Percentiles rank a stretch among this genome's conserved stretches.
Evolutionary conservation across 2,888 invertebrate species (phyloP).

Genomic region (Dichetophora obliterata): DNA sequence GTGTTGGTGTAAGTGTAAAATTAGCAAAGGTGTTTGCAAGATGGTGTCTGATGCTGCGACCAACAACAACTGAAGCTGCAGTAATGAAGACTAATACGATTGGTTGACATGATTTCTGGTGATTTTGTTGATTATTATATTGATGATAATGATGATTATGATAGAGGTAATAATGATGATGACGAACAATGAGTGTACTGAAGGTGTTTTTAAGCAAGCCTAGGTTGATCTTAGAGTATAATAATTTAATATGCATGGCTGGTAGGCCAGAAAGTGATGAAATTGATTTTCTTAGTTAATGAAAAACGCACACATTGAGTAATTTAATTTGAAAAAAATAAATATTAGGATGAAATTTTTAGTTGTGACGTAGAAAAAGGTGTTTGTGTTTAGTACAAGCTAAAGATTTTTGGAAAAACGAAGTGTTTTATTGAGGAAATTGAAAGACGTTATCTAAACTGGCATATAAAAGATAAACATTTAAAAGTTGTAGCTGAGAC

Average conservation of each 20-base stretch:
- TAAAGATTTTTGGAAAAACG: too few relatives aligned
- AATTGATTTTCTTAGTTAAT: background rate
- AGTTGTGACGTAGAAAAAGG: too few relatives aligned
- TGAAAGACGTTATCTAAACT: too few relatives aligned
- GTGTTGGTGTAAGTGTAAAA: background rate
- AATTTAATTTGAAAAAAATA: background rate
- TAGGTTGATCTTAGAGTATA: too few relatives aligned
- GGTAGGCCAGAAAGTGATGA: too few relatives aligned
- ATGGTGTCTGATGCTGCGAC: background rate
- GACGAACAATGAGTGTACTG: background rate
- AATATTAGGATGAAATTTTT: too few relatives aligned
- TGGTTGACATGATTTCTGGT: slow-evolving; percentile 18
- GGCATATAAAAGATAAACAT: too few relatives aligned
- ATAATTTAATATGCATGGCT: too few relatives aligned
- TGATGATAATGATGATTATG: background rate
- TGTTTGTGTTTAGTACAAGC: too few relatives aligned
- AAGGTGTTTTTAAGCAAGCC: too few relatives aligned
- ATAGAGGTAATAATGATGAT: background rate
- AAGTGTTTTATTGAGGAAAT: too few relatives aligned
- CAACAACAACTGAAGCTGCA: background rate
- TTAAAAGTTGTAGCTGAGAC: too few relatives aligned
- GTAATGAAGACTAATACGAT: slow-evolving; percentile 23
- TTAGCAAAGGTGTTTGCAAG: background rate
- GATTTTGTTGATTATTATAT: background rate
- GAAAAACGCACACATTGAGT: background rate